phyloP scores from a whole-genome alignment of 2,113 vertebrate species.

The Amblyornis subalaris region DNA sequence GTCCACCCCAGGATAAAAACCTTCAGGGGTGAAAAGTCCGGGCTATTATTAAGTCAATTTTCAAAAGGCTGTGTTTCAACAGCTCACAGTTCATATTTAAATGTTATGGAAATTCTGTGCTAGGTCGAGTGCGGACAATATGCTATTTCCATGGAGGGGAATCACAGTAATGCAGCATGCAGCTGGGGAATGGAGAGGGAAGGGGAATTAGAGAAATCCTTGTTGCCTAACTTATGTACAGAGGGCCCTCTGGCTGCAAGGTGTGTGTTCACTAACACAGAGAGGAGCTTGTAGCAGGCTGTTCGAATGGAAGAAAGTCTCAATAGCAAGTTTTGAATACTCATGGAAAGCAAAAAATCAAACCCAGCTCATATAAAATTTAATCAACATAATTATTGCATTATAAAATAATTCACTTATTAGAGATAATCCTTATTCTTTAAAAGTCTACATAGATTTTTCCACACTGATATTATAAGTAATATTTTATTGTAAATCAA shows the following conservation, averaged over 20 bases:
- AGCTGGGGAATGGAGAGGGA: neutral
- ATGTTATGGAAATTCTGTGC: neutral
- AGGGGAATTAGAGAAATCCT: neutral
- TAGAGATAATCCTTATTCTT: neutral
- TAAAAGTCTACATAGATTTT: neutral
- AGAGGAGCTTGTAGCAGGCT: neutral
- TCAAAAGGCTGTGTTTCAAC: neutral
- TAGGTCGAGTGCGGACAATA: neutral
- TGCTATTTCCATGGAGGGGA: neutral
- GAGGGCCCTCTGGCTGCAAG: constrained; percentile 44
- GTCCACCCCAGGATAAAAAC: neutral
- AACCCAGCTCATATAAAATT: neutral
- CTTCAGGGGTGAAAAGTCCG: neutral
- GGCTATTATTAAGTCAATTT: neutral
- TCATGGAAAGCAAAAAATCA: neutral
- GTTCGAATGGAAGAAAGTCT: neutral
- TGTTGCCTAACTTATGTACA: neutral
- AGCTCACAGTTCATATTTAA: neutral
- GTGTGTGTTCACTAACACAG: neutral
- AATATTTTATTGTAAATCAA: neutral
- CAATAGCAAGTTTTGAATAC: neutral
- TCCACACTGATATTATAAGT: neutral
- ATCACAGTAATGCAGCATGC: neutral
- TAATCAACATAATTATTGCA: neutral
- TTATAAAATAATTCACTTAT: neutral